Conservation (phyloP, 2,888 invertebrate species). For the Chaitophorus viminalis region DNA sequence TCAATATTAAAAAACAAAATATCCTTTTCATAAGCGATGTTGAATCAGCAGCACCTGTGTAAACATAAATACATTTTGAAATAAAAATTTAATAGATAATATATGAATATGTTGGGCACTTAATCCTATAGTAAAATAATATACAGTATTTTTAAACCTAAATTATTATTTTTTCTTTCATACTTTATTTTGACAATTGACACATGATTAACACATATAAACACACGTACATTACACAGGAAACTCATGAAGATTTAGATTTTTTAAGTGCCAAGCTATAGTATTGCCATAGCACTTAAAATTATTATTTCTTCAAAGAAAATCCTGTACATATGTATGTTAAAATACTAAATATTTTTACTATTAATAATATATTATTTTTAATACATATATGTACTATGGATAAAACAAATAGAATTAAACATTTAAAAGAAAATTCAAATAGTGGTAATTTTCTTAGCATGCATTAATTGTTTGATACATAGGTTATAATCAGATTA, state of each 20-base stretch:
- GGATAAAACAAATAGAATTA: conserved; percentile 16
- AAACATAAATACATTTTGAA: conserved; percentile 45
- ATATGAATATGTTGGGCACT: not conserved
- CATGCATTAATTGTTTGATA: conserved; percentile 51
- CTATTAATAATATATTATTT: not conserved
- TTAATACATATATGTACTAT: conserved; percentile 14
- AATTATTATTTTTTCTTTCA: conserved; percentile 32
- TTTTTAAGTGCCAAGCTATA: conserved; percentile 5
- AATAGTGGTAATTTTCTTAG: conserved; percentile 34
- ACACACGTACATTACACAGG: conserved; percentile 27
- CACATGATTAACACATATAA: not conserved
- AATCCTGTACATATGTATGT: conserved; percentile 39
- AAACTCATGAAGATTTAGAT: conserved; percentile 18
- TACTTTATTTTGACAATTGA: conserved; percentile 22
- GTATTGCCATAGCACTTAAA: not conserved
- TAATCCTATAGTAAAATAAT: conserved; percentile 31
- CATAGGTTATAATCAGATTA: conserved; percentile 37
- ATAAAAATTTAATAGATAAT: conserved; percentile 25
- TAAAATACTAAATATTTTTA: not conserved
- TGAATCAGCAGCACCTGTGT: conserved; percentile 40
- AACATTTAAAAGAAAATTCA: conserved; percentile 57
- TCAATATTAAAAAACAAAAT: conserved; percentile 51
- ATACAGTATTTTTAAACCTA: conserved; percentile 8
- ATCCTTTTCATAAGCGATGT: conserved; percentile 37
- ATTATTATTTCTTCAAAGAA: conserved; percentile 24